Evolutionary conservation across 2,113 vertebrate species (phyloP).

Genomic region (Poecile atricapillus): DNA sequence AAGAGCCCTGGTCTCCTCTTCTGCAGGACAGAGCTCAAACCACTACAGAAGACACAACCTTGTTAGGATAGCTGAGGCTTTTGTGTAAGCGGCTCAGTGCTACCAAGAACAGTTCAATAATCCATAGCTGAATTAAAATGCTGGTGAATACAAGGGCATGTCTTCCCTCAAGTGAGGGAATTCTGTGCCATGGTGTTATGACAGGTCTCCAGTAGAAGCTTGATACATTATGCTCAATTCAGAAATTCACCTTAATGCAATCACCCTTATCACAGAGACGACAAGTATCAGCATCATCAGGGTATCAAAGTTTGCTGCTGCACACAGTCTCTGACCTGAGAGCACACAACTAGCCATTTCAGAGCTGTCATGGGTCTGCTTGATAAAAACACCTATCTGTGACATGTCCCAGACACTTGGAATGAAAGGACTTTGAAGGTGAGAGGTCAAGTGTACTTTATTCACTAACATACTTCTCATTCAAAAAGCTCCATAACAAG

Average conservation of each 20-base stretch:
- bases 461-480: background rate
- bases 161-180: background rate
- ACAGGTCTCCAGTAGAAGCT: background rate
- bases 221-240: background rate
- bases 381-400: background rate
- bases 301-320: background rate
- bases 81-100: background rate
- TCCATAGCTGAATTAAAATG: background rate
- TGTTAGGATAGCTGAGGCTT: background rate
- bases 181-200: background rate
- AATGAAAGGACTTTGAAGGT: background rate
- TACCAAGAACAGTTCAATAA: background rate
- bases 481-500: slow-evolving; percentile 1
- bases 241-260: background rate
- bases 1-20: background rate
- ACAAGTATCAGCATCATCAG: background rate
- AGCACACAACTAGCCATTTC: background rate
- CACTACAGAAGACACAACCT: background rate
- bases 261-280: background rate
- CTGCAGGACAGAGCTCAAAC: background rate
- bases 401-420: background rate
- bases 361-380: background rate
- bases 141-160: background rate
- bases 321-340: background rate
- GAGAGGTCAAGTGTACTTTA: slow-evolving; percentile 4